Conservation (phyloP, 2,797 vertebrate genomes). For the Arnoldichthys spilopterus region DNA sequence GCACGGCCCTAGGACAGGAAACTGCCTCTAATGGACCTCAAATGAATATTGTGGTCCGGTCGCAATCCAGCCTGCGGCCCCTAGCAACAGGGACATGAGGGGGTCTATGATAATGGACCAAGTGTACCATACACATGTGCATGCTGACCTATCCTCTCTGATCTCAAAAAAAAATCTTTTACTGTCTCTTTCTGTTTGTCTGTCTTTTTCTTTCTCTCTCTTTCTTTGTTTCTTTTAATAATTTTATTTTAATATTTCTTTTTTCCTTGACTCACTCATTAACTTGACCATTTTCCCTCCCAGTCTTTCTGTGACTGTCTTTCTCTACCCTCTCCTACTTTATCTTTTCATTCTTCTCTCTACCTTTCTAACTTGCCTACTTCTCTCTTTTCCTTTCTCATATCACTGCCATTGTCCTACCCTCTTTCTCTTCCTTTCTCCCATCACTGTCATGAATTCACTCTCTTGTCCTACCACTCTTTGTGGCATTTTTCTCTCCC, state of each 20-base stretch:
- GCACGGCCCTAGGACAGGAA: constrained; percentile 29
- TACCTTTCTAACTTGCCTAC: background rate
- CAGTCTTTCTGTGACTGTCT: background rate
- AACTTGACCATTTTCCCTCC: no score
- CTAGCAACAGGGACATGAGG: constrained; percentile 51
- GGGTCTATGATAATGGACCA: constrained; percentile 34
- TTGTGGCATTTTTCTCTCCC: no score
- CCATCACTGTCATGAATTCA: no score
- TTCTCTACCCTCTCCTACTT: background rate
- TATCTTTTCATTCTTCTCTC: background rate
- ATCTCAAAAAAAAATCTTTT: constrained; percentile 5
- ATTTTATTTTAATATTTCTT: no score
- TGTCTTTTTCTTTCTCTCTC: no score
- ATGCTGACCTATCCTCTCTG: constrained; percentile 2
- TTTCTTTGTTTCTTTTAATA: no score
- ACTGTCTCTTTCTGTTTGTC: background rate
- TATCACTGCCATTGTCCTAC: background rate
- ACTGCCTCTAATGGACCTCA: constrained; percentile 63
- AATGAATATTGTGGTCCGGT: constrained; percentile 58
- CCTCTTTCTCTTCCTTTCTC: background rate
- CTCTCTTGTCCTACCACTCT: no score
- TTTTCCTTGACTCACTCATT: background rate
- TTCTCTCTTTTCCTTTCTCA: background rate
- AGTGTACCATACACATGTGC: background rate
- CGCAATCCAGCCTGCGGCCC: constrained; percentile 42